Percentiles rank a stretch among this genome's conserved stretches.
Conservation (phyloP, 2,797 vertebrate genomes). For the Leptodactylus fallax region DNA sequence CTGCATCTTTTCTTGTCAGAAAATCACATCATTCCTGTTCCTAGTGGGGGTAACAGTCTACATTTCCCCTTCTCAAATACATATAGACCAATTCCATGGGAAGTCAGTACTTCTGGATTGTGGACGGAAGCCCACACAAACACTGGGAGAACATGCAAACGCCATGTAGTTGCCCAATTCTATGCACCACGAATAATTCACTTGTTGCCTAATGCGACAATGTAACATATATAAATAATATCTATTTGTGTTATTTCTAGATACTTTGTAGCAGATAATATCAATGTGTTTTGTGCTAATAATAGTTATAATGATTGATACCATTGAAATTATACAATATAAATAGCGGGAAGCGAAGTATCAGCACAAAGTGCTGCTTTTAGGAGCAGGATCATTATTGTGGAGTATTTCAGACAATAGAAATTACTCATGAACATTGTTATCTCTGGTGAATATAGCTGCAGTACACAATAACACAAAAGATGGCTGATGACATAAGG, state of each 20-base stretch:
- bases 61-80: neutral
- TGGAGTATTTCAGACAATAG: neutral
- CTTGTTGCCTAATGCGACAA: neutral
- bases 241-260: neutral
- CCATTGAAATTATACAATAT: neutral
- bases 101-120: neutral
- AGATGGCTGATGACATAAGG: too few species aligned
- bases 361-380: neutral
- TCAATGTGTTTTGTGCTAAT: neutral
- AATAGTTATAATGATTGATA: slow-evolving; percentile 11
- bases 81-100: neutral
- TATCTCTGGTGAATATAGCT: neutral
- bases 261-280: neutral
- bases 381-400: slow-evolving; percentile 1
- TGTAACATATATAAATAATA: neutral
- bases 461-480: neutral
- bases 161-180: too few species aligned
- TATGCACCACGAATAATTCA: neutral
- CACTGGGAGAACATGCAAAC: too few species aligned
- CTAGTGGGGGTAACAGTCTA: neutral
- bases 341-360: neutral
- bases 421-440: neutral
- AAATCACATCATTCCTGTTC: too few species aligned
- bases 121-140: neutral
- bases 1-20: too few species aligned